Conservation (phyloP, 2,797 vertebrate genomes). For the Odontamblyopus rebecca region DNA sequence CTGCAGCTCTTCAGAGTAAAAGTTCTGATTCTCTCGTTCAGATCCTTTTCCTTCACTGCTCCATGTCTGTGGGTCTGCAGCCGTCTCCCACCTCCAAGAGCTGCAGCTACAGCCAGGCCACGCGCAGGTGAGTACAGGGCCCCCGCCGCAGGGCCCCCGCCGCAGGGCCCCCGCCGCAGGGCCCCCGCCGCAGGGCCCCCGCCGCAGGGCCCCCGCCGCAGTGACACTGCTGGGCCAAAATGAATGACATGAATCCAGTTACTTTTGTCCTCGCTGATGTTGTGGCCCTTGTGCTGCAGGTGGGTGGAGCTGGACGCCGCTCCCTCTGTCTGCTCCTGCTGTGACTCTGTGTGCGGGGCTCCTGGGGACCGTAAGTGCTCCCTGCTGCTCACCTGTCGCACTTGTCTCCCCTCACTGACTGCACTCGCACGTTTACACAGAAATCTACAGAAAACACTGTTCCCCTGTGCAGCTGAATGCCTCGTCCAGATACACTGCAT, state of each 20-base stretch:
- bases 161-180: too few species aligned
- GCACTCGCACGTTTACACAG: not conserved
- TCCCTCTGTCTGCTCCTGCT: slow-evolving; percentile 60
- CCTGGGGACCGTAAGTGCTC: slow-evolving; percentile 45
- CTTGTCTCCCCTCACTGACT: too few species aligned
- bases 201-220: too few species aligned
- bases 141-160: not conserved
- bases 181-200: too few species aligned
- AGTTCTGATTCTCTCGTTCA: slow-evolving; percentile 19
- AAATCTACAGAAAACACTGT: too few species aligned
- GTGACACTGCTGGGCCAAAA: too few species aligned
- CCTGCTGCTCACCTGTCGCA: not conserved
- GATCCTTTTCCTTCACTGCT: slow-evolving; percentile 71
- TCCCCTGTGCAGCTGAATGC: too few species aligned
- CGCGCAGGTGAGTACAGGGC: slow-evolving; percentile 44
- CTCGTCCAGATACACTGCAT: too few species aligned
- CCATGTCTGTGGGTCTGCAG: slow-evolving; percentile 38
- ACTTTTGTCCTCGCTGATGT: too few species aligned
- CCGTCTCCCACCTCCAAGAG: slow-evolving; percentile 56
- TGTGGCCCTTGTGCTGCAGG: slow-evolving; percentile 35
- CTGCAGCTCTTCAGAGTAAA: not conserved
- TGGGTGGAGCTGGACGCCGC: slow-evolving; percentile 67
- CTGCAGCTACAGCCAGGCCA: slow-evolving; percentile 63
- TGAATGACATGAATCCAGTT: too few species aligned
- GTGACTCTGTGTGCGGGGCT: slow-evolving; percentile 53